Percentiles rank a stretch among this genome's conserved stretches.
Evolutionary conservation across 2,888 invertebrate species (phyloP).

Genomic region (Notodonta ziczac): DNA sequence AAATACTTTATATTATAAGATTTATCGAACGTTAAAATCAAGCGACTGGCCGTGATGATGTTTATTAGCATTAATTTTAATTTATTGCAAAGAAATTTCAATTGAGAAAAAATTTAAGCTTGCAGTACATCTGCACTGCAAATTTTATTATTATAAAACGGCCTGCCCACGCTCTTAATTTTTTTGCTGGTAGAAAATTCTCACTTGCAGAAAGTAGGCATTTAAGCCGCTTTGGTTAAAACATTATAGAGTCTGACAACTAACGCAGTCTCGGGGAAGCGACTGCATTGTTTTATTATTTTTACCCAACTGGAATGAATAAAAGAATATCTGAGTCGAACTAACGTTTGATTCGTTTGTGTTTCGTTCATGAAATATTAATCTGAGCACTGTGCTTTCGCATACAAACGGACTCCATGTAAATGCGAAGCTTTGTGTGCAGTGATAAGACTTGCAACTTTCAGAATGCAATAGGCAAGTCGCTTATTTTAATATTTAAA

Average conservation of each 20-base stretch:
- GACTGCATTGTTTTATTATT: conserved; percentile 50
- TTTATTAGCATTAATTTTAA: too few relatives aligned
- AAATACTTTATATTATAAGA: background rate
- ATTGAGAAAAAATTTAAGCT: too few relatives aligned
- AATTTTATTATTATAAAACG: too few relatives aligned
- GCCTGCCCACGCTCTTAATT: too few relatives aligned
- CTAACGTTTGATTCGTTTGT: conserved; percentile 56
- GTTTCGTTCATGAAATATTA: conserved; percentile 62
- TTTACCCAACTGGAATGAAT: conserved; percentile 42
- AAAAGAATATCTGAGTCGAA: conserved; percentile 53
- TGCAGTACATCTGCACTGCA: too few relatives aligned
- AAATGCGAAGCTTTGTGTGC: conserved; percentile 32
- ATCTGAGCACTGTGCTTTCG: conserved; percentile 30
- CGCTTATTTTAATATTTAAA: too few relatives aligned
- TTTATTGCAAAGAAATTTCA: too few relatives aligned
- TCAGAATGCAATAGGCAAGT: conserved; percentile 5
- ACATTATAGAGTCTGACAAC: conserved; percentile 9
- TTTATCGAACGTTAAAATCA: too few relatives aligned
- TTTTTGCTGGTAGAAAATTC: too few relatives aligned
- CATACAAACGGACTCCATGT: conserved; percentile 38
- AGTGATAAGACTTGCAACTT: conserved; percentile 9
- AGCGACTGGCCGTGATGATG: too few relatives aligned
- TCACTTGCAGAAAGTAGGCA: too few relatives aligned
- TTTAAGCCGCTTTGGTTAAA: too few relatives aligned
- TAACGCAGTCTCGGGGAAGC: conserved; percentile 16